Evolutionary conservation across 2,888 invertebrate species (phyloP).

Genomic region (Cosmia trapezina): DNA sequence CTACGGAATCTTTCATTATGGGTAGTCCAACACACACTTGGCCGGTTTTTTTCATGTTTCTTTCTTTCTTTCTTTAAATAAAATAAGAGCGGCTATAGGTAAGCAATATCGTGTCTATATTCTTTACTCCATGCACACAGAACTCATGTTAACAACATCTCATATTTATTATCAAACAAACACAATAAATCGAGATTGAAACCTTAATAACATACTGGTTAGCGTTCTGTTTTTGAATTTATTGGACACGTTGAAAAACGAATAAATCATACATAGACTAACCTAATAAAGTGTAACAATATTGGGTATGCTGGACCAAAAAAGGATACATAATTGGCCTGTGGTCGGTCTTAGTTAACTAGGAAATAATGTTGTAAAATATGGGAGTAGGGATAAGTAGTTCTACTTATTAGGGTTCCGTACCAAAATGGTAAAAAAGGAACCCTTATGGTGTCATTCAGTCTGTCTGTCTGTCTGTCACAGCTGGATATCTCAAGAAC

Average conservation of each 20-base stretch:
- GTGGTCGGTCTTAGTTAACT: constrained; percentile 24
- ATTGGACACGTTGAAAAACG: constrained; percentile 62
- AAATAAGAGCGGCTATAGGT: not conserved
- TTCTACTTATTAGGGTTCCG: not conserved
- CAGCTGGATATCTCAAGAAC: too few relatives aligned
- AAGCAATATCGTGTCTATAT: not conserved
- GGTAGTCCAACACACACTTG: too few relatives aligned
- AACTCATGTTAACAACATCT: constrained; percentile 70
- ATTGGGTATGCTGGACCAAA: constrained; percentile 44
- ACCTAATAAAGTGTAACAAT: constrained; percentile 54
- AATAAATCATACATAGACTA: constrained; percentile 49
- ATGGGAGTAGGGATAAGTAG: not conserved
- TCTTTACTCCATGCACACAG: not conserved
- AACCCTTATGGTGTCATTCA: too few relatives aligned
- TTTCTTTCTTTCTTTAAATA: too few relatives aligned
- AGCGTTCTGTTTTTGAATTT: constrained; percentile 67
- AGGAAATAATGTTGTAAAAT: constrained; percentile 11
- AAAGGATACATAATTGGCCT: constrained; percentile 62
- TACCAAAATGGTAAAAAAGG: too few relatives aligned
- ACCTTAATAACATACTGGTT: constrained; percentile 74
- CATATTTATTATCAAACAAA: constrained; percentile 78
- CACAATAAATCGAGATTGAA: constrained; percentile 79
- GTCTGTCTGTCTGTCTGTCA: too few relatives aligned
- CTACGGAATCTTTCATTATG: too few relatives aligned
- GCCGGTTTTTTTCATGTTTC: too few relatives aligned